Base-by-base conservation (phyloP, 2,797 vertebrate genomes). In the Momotus momota region DNA sequence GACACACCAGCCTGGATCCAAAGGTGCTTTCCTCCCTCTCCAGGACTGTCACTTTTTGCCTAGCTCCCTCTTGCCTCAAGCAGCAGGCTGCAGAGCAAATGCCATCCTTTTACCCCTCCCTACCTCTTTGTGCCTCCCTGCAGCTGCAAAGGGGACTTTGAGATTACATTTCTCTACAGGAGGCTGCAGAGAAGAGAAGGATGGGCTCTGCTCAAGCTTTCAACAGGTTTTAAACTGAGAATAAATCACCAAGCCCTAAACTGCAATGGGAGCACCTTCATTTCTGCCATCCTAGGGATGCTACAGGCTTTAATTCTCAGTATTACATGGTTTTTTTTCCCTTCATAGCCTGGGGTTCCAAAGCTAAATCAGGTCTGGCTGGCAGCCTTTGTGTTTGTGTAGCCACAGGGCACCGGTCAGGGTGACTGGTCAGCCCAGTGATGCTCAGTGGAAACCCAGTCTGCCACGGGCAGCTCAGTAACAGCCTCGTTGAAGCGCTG, bases 211-310 rank as follows among this genome's bases (percentile, higher is more conserved):
- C 23, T 16, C 31, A 19, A 9, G 7, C 46, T 27, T 54, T 57
- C 57, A 57, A 23, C n/a, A 31, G 57, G 35, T 69, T 70, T 66
- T 57, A 87, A 81, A 65, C 15, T 41, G 74, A 55, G 33, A 66
- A 45, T 40, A 61, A 69, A 70, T 51, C 33, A 55, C 12, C 33
- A 48, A 23, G 3, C 17, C 16, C 33, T 20, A 81, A 46, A 81
- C 0, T 62, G 31, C 71, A 74, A 29, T 0, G 0, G 16, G 14
- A 88, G 7, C 3, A 2, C 71, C 54, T 73, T 87, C 10, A 46
- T 22, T 92, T 38, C 54, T 3, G 22, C 52, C 41, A 46, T 46
- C 51, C 38, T 21, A 31, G 31, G 31, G 60, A 72, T 41, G 20
- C 38, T 52, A 29, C 6, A 7, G 43, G 35, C 25, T 79, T 90